Evolutionary conservation across 2,888 invertebrate species (phyloP).

Genomic region (Leucania comma): DNA sequence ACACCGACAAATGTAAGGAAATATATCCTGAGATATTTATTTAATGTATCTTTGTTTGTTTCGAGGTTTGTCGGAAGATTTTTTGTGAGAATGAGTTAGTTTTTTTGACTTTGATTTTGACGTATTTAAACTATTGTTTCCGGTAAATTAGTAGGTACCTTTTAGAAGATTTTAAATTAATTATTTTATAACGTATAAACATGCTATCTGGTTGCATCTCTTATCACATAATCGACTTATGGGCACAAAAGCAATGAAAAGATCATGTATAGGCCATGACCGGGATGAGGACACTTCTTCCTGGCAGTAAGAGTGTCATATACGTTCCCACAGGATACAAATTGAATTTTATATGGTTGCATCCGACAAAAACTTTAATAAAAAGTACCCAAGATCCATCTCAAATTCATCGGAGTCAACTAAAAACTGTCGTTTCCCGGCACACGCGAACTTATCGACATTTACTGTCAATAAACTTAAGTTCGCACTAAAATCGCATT

Average conservation of each 20-base stretch:
- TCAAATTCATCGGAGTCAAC: slow-evolving; percentile 6
- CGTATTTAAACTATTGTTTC: neutral
- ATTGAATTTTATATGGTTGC: neutral
- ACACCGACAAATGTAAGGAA: slow-evolving; percentile 24
- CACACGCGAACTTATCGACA: slow-evolving; percentile 58
- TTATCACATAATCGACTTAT: too few relatives aligned
- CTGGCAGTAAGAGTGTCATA: neutral
- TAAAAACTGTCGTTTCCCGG: slow-evolving; percentile 16
- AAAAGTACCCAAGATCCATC: neutral
- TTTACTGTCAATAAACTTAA: slow-evolving; percentile 68
- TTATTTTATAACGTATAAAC: too few relatives aligned
- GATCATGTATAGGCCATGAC: neutral
- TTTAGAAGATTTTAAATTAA: too few relatives aligned
- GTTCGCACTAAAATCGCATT: slow-evolving; percentile 56
- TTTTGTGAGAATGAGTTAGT: neutral
- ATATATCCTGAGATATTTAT: slow-evolving; percentile 22
- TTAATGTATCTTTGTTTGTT: neutral
- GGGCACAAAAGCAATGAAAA: too few relatives aligned
- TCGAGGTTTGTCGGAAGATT: slow-evolving; percentile 1
- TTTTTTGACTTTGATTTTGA: neutral
- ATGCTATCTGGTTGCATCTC: too few relatives aligned
- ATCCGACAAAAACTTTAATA: neutral
- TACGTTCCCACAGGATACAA: neutral
- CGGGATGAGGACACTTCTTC: neutral
- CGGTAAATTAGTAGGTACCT: neutral